Conservation (phyloP, 2,113 vertebrate species). For the Oenanthe melanoleuca region DNA sequence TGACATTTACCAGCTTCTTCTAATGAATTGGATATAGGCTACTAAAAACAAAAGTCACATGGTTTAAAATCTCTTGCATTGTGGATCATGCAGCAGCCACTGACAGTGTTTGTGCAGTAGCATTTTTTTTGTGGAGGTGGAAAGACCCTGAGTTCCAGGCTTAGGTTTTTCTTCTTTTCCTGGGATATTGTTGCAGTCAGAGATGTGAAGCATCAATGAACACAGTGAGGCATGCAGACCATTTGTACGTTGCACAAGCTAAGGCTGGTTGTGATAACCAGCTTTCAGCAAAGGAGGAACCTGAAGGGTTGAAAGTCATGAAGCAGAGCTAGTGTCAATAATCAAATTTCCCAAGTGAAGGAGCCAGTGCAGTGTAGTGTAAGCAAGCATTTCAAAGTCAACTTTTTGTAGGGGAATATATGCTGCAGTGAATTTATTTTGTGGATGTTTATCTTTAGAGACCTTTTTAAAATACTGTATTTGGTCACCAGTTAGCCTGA, state of each 20-base stretch:
- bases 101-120: accelerated
- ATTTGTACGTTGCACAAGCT: neutral
- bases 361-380: neutral
- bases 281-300: neutral
- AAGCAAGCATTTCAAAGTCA: neutral
- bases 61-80: neutral
- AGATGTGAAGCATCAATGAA: neutral
- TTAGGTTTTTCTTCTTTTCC: neutral
- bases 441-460: neutral
- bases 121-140: neutral
- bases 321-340: neutral
- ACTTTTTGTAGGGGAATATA: neutral
- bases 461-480: neutral
- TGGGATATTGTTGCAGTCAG: neutral
- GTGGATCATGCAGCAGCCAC: neutral
- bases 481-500: neutral
- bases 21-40: conserved; percentile 21
- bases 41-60: conserved; percentile 30
- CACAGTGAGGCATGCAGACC: neutral
- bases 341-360: neutral
- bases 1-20: conserved; percentile 50
- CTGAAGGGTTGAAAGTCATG: neutral
- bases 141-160: neutral
- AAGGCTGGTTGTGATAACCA: neutral
- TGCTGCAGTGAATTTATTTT: neutral